phyloP scores from a whole-genome alignment of 2,797 vertebrate species.

The Helarctos malayanus region DNA sequence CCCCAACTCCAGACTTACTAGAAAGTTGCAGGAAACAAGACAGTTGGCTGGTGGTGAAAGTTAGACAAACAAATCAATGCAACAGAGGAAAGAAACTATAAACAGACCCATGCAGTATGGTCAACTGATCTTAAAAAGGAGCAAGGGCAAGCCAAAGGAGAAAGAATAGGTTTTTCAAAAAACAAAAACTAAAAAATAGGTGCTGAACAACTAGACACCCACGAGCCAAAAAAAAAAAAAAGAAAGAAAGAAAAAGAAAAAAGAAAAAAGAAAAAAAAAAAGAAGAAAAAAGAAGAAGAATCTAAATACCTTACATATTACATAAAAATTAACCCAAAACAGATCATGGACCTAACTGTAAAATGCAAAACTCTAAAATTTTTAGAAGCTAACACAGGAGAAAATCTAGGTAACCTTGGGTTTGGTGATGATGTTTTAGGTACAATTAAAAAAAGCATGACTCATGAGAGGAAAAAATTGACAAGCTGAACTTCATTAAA shows the following conservation, averaged over 20 bases:
- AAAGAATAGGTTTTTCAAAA: neutral
- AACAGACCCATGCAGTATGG: neutral
- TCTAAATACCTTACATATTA: neutral
- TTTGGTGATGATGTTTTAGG: neutral
- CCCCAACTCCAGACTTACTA: neutral
- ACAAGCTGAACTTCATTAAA: neutral
- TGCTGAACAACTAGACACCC: neutral
- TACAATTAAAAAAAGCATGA: neutral
- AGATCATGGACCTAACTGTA: neutral
- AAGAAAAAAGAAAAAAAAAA: neutral
- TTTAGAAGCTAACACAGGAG: neutral
- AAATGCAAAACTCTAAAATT: neutral
- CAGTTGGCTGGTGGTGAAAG: neutral
- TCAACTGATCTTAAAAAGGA: neutral
- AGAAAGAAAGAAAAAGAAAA: neutral
- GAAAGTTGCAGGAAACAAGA: neutral
- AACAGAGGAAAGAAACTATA: neutral
- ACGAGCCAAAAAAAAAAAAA: neutral
- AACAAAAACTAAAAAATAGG: too few relatives aligned
- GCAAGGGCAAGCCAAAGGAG: neutral
- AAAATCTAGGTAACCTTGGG: neutral
- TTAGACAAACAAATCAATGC: neutral
- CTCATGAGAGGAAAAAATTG: neutral
- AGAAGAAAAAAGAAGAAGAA: neutral
- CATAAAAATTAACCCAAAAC: neutral